These are phyloP conservation scores for Pseudanteris insignis DNA, from an alignment of 2,888 invertebrate genomes.

Conservation along the genomic window DNA sequence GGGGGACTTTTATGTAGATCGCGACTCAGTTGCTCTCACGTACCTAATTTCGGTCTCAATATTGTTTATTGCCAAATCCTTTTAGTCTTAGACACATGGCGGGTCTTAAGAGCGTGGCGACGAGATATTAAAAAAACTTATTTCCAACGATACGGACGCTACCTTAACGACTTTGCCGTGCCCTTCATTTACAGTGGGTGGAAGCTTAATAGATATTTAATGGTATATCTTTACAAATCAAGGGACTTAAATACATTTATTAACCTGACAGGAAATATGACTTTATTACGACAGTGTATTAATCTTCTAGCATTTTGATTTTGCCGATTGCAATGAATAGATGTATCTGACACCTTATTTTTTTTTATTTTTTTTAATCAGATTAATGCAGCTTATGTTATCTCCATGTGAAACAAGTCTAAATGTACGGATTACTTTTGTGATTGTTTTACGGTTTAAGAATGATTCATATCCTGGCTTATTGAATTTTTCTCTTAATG, in stretches of 20 bases:
- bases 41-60: slow-evolving; percentile 59
- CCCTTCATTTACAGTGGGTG: slow-evolving; percentile 34
- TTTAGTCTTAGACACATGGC: slow-evolving; percentile 56
- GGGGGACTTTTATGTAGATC: slow-evolving; percentile 55
- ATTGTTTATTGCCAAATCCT: slow-evolving; percentile 66
- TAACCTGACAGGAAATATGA: slow-evolving; percentile 32
- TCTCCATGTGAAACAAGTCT: too few species aligned
- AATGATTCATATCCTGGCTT: too few species aligned
- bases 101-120: slow-evolving; percentile 41
- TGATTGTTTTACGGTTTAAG: too few species aligned
- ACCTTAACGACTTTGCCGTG: slow-evolving; percentile 37
- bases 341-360: slow-evolving; percentile 15
- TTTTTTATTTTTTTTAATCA: slow-evolving; percentile 1
- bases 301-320: slow-evolving; percentile 26
- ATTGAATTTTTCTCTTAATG: too few species aligned
- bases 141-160: slow-evolving; percentile 47
- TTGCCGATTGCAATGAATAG: slow-evolving; percentile 7
- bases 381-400: too few species aligned
- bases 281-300: slow-evolving; percentile 19
- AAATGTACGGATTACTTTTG: too few species aligned
- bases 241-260: slow-evolving; percentile 37
- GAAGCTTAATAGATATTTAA: slow-evolving; percentile 38
- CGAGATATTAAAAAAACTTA: slow-evolving; percentile 54
- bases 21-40: slow-evolving; percentile 48
- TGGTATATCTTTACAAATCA: slow-evolving; percentile 37